Conservation (phyloP, 2,797 vertebrate genomes). For the Sebastes iracundus region DNA sequence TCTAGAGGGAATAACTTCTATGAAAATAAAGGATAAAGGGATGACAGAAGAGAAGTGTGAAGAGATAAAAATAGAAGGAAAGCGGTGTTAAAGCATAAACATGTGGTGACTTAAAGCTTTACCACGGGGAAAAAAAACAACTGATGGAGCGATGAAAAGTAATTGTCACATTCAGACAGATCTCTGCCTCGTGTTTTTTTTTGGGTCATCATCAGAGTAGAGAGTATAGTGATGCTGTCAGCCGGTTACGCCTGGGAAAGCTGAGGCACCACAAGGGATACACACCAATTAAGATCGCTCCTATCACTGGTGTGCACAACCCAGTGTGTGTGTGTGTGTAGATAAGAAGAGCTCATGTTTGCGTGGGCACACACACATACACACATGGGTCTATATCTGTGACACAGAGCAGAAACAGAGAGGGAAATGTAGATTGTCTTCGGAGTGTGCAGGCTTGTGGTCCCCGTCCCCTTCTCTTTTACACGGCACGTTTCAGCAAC, state of each 20-base stretch:
- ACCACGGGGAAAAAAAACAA: background rate
- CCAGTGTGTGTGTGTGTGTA: slow-evolving; percentile 1
- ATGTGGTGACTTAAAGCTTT: background rate
- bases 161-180: slow-evolving; percentile 11
- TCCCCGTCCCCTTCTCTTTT: background rate
- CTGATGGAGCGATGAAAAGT: background rate
- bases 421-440: background rate
- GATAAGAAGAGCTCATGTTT: slow-evolving; percentile 33
- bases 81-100: background rate
- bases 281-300: slow-evolving; percentile 54
- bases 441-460: background rate
- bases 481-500: slow-evolving; percentile 24
- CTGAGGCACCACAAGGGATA: slow-evolving; percentile 45
- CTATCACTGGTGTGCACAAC: slow-evolving; percentile 39
- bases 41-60: background rate
- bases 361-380: background rate
- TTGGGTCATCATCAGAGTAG: background rate
- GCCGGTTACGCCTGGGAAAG: slow-evolving; percentile 9
- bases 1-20: background rate
- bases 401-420: slow-evolving; percentile 10
- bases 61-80: background rate
- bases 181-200: background rate
- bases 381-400: slow-evolving; percentile 18
- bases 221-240: slow-evolving; percentile 31
- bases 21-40: background rate